Evolutionary conservation across 2,113 vertebrate species (phyloP), one percentile per base, ranked within the genome.

Genomic region (Upupa epops): DNA sequence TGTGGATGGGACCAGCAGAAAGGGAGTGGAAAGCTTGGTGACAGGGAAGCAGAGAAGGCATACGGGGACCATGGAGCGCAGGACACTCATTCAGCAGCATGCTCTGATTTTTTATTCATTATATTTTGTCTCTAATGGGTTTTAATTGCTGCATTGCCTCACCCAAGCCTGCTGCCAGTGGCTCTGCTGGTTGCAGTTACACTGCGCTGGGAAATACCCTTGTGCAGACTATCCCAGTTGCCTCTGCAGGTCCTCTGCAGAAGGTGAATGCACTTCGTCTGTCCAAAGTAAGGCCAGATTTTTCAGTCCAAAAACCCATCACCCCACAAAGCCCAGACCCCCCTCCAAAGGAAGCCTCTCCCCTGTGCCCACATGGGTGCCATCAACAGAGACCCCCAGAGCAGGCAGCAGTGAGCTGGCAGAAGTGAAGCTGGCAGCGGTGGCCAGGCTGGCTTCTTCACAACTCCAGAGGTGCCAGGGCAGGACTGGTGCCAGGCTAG

Each of bases 381-480:
- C 4, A 4, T 25, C 84, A 26, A 29, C 2, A 3, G 42, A 86
- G 61, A 55, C 17, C 21, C 32, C 0, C 1, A 48, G 63, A 75
- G 82, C 0, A 0, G 26, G 36, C 0, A 0, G 49, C 0, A 0
- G 59, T n/a, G n/a, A 69, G 55, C 18, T 0, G 5, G 69, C 26
- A 52, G 54, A 32, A 34, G 54, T 0, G 0, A n/a, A n/a, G n/a
- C n/a, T n/a, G n/a, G n/a, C n/a, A n/a, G n/a, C n/a, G n/a, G n/a
- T n/a, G n/a, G n/a, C n/a, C n/a, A n/a, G n/a, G 20, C 60, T 31
- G 25, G 34, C 45, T 81, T 34, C 45, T 81, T 58, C 0, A 0
- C 3, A 15, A 56, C n/a, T 59, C 49, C 2, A 1, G 59, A 58
- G 76, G 28, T 2, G 2, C 31, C 1, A 2, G n/a, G 25, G 36